Evolutionary conservation across 2,113 vertebrate species (phyloP), one percentile per base, ranked within the genome.

Genomic region (Syngnathoides biaculeatus): DNA sequence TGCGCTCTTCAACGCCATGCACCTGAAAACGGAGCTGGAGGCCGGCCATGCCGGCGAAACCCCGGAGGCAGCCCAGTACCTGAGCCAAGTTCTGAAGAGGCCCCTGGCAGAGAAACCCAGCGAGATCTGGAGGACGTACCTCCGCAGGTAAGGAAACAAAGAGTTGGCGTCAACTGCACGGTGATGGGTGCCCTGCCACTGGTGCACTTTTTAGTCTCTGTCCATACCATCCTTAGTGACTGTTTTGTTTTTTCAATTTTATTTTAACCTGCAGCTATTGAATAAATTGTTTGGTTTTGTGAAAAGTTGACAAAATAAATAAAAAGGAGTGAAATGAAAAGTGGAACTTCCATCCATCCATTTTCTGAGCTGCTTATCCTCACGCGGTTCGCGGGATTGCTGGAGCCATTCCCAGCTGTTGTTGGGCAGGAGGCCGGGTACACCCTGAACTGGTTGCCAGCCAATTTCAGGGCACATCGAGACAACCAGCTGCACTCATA

Each of bases 41-140:
- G 89, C 88, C n/a, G 87, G 86, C 75, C 91, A 94, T 2, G 74
- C 82, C 42, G 78, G 84, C 15, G 87, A 93, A 24, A 66, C 72
- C 67, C 80, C 86, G 0, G 96, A 98, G 77, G 75, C 93, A 8
- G 89, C 88, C 0, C 94, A 94, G 73, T 98, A 95, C 88, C 74
- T 96, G 79, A 94, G 92, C 86, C 92, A 94, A 83, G 93, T 94
- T 2, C 93, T 95, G 91, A 97, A 94, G 86, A 93, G 92, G 0
- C 91, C 94, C 17, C 81, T 90, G 58, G 89, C 89, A 61, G 96
- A 98, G 74, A 97, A 95, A 78, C 88, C 92, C 52, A 81, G 86
- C 0, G 96, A 98, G 87, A 94, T 95, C 15, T 99, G 97, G 96
- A 98, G 92, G 89, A 93, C 94, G 72, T 99, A 99, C 83, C 92